phyloP scores from a whole-genome alignment of 2,888 invertebrate genomes.

The Hetaerina titia region DNA sequence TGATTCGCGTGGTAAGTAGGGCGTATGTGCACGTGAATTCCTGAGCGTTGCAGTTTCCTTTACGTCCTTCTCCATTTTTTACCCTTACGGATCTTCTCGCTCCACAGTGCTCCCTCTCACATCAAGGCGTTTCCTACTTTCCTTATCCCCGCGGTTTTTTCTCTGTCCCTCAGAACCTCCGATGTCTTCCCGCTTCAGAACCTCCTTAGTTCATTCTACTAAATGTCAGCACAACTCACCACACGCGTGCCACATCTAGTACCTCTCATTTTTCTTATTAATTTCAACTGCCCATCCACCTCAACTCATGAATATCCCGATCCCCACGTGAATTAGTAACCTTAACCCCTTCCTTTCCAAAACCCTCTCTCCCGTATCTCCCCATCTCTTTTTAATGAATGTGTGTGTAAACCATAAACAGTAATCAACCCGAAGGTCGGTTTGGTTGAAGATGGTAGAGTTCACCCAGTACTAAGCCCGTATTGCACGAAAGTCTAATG shows the following conservation, averaged over 20 bases:
- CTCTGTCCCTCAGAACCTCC: not conserved
- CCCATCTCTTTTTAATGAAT: not conserved
- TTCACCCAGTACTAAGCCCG: too few species aligned
- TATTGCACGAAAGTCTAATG: not conserved
- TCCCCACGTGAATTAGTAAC: not conserved
- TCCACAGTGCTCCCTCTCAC: not conserved
- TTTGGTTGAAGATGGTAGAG: too few species aligned
- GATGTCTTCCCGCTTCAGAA: not conserved
- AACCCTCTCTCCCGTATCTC: not conserved
- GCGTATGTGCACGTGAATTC: constrained; percentile 41
- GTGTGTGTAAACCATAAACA: too few species aligned
- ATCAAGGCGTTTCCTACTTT: constrained; percentile 33
- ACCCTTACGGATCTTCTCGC: not conserved
- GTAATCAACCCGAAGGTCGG: too few species aligned
- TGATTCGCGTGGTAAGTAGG: not conserved
- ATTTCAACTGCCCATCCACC: not conserved
- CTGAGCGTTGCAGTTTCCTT: not conserved
- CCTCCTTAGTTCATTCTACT: not conserved
- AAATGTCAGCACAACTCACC: not conserved
- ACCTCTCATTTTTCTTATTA: not conserved
- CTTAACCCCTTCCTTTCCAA: not conserved
- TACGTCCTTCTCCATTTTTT: not conserved
- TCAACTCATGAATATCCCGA: not conserved
- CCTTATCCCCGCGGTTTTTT: constrained; percentile 16
- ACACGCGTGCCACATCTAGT: not conserved